Conservation (phyloP, 2,797 vertebrate species). For the Vireo griseus region DNA sequence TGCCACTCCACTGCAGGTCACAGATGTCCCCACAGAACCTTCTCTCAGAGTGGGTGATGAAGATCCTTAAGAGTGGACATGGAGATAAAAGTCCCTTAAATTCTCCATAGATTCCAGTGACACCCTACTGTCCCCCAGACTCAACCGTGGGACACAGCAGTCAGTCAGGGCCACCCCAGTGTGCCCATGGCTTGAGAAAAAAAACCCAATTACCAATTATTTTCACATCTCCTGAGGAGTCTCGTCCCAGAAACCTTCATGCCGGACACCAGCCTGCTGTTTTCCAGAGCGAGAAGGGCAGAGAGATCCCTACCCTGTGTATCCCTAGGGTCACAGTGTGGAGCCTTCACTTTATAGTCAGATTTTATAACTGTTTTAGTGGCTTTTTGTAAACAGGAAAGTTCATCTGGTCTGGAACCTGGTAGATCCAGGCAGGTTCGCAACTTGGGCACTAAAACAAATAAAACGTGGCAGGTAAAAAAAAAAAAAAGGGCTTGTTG, state of each 20-base stretch:
- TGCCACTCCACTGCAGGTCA: rapidly evolving
- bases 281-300: background rate
- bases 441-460: background rate
- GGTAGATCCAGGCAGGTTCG: background rate
- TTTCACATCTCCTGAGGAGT: background rate
- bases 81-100: background rate
- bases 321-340: rapidly evolving
- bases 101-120: too few species aligned
- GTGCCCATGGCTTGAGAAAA: rapidly evolving
- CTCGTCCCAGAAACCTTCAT: rapidly evolving
- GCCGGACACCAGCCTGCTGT: rapidly evolving
- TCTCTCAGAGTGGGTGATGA: background rate
- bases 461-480: background rate
- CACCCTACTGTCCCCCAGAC: background rate
- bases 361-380: background rate
- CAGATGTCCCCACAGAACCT: rapidly evolving
- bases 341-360: background rate
- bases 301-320: too few species aligned
- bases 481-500: background rate
- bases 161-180: background rate
- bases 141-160: background rate
- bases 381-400: background rate
- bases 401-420: background rate
- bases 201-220: rapidly evolving
- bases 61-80: background rate